Conservation (phyloP, 1,140 invertebrate genomes). For the Tetramorium parvispinum region DNA sequence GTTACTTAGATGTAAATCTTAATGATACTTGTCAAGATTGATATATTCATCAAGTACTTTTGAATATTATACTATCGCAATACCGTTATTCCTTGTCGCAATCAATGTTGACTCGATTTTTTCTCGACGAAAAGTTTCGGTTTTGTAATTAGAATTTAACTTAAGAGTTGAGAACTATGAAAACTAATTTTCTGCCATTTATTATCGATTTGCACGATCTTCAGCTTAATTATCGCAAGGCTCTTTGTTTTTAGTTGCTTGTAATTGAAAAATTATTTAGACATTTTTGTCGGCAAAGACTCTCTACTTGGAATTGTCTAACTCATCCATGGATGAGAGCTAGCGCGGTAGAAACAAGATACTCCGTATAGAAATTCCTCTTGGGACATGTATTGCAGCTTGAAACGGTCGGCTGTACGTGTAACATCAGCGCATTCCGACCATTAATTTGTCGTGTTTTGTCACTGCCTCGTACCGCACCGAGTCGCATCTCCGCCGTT, state of each 20-base stretch:
- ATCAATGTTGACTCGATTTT: background rate
- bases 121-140: background rate
- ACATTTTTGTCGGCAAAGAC: constrained; percentile 10
- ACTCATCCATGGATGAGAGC: background rate
- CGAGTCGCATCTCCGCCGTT: constrained; percentile 32
- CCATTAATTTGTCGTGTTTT: constrained; percentile 62
- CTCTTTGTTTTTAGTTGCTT: background rate
- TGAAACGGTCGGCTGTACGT: constrained; percentile 49
- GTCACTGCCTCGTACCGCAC: constrained; percentile 39
- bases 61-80: background rate
- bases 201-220: background rate
- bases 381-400: constrained; percentile 38
- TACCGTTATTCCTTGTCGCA: background rate
- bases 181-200: background rate
- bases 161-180: background rate
- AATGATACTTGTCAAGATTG: background rate
- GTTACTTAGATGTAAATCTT: too few relatives aligned
- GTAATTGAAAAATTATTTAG: background rate
- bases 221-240: background rate
- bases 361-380: constrained; percentile 40
- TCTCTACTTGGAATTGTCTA: background rate
- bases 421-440: constrained; percentile 58
- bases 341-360: constrained; percentile 9
- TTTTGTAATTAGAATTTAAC: constrained; percentile 4
- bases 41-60: background rate